A percentile compares a stretch with the other conserved stretches of the same genome.
Conservation (phyloP, 2,797 vertebrate species). For the Sarcoramphus papa region DNA sequence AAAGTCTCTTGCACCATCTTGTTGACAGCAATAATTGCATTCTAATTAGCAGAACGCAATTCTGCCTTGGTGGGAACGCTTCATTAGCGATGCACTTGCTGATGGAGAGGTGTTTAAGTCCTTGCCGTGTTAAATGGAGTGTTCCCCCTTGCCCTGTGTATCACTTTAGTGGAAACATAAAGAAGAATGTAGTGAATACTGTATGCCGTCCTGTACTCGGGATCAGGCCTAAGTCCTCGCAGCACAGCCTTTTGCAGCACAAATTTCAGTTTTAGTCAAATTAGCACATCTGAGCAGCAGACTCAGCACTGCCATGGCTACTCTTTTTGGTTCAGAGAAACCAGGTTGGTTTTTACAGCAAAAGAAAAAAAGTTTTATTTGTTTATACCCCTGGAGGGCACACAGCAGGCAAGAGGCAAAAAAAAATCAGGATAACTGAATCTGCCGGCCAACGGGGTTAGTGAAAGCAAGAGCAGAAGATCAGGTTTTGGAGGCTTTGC, state of each 20-base stretch:
- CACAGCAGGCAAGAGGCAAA: neutral
- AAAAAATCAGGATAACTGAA: neutral
- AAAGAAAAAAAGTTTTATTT: neutral
- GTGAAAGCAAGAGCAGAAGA: neutral
- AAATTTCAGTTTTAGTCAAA: neutral
- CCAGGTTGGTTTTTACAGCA: neutral
- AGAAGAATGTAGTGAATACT: neutral
- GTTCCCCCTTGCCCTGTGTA: neutral
- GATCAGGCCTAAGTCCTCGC: neutral
- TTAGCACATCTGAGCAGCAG: neutral
- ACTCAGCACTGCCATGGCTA: neutral
- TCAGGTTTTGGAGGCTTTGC: neutral
- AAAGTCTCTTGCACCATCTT: neutral
- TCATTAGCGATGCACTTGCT: neutral
- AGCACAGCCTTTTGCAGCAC: neutral
- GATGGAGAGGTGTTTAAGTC: neutral
- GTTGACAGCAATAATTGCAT: neutral
- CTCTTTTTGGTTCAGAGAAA: neutral
- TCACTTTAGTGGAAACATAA: neutral
- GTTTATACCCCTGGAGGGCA: neutral
- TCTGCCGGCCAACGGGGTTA: neutral
- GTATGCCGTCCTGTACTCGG: too few species aligned
- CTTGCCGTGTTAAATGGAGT: neutral
- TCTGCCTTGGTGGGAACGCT: neutral
- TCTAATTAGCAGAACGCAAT: conserved; percentile 5